These are phyloP conservation scores for Drosophila cardini DNA, from an alignment of 1,140 invertebrate genomes.

Conservation along the genomic window DNA sequence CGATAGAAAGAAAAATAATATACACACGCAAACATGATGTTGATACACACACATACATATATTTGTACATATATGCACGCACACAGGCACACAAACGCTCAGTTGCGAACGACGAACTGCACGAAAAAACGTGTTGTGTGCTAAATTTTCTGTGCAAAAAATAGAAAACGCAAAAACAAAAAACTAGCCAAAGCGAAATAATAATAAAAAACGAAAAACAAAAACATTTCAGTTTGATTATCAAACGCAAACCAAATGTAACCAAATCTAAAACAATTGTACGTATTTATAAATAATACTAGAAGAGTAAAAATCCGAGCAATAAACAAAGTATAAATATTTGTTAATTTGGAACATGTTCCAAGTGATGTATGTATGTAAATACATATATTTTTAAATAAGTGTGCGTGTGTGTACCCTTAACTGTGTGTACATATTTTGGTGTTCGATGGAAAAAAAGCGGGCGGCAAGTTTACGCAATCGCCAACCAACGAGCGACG, in stretches of 20 bases:
- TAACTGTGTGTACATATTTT: slow-evolving; percentile 80
- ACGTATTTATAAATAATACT: slow-evolving; percentile 34
- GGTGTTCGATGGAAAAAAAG: slow-evolving; percentile 80
- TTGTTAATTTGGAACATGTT: slow-evolving; percentile 75
- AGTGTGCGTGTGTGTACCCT: slow-evolving; percentile 45
- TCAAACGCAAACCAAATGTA: slow-evolving; percentile 56
- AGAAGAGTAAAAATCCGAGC: slow-evolving; percentile 24
- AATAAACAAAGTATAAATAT: slow-evolving; percentile 50
- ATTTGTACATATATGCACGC: slow-evolving; percentile 7
- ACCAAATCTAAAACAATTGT: slow-evolving; percentile 54
- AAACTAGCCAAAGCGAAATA: slow-evolving; percentile 50
- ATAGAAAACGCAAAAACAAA: slow-evolving; percentile 72
- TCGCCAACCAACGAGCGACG: slow-evolving; percentile 61
- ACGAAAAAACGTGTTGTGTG: slow-evolving; percentile 78
- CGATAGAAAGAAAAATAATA: slow-evolving; percentile 74
- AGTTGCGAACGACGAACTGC: slow-evolving; percentile 50
- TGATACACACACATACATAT: slow-evolving; percentile 46
- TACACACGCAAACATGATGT: slow-evolving; percentile 75
- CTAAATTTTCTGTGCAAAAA: slow-evolving; percentile 60
- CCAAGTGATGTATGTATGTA: slow-evolving; percentile 46
- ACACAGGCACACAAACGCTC: slow-evolving; percentile 35
- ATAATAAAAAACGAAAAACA: slow-evolving; percentile 66
- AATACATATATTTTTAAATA: slow-evolving; percentile 10
- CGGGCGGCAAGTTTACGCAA: slow-evolving; percentile 82
- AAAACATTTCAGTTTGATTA: slow-evolving; percentile 75